Evolutionary conservation across 2,797 vertebrate genomes (phyloP), one percentile per base, ranked within the genome.

Genomic region (Lagocephalus sceleratus): DNA sequence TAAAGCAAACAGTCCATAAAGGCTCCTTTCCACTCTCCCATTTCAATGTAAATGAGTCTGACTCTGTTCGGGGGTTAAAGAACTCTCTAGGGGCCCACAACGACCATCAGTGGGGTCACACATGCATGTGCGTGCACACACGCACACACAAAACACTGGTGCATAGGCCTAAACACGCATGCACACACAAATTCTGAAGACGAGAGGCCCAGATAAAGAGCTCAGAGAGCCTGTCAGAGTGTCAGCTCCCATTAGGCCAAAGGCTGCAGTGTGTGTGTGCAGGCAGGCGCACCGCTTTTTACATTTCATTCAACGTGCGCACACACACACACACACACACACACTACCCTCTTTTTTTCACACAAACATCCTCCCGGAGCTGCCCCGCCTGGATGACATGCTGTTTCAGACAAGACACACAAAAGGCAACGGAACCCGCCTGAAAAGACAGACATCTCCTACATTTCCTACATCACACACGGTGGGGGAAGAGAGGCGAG

Each of bases 11-110:
- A 91, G 83, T 79, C 83, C 70, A 84, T 85, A 91, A 91, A 92
- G 84, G 75, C 87, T 84, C 73, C 71, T 81, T 85, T 81, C 85
- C 87, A 87, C 20, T 91, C 89, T 90, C 78, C 86, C 78, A 85
- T 92, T 92, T 90, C 89, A 89, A 92, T 92, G 89, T 90, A 92
- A 93, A 92, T 92, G 76, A 87, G 89, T 84, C 85, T 87, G 82
- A 90, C 89, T 91, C 87, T 93, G 85, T 89, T 82, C 63, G 84
- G 68, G 90, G 87, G 89, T 89, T 91, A 86, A 91, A 86, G 90
- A 92, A 85, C 60, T 75, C 86, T 78, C 80, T 76, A 39, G 88
- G 84, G 87, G 81, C 81, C 82, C 75, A 78, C 71, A 81, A 86
- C 71, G 76, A 84, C 78, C 79, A 81, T 72, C 51, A 17, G 78